Conservation (phyloP, 2,888 invertebrate genomes). For the Pseudolycoriella hygida region DNA sequence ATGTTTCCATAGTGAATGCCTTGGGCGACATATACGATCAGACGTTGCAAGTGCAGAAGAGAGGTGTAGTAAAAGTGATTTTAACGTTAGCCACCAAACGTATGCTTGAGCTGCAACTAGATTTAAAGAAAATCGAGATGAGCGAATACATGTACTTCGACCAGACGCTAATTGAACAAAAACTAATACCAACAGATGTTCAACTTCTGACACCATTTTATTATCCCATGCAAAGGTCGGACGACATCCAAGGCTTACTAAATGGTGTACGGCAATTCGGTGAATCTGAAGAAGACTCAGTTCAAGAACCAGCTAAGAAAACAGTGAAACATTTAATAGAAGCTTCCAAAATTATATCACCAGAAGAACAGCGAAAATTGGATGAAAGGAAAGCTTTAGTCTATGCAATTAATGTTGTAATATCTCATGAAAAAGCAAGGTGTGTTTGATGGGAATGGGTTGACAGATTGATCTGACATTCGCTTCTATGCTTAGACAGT, state of each 20-base stretch:
- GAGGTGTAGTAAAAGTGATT: conserved; percentile 17
- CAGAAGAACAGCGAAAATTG: conserved; percentile 6
- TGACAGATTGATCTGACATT: not conserved
- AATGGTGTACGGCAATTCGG: conserved; percentile 5
- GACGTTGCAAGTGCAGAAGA: conserved; percentile 26
- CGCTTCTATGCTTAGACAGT: too few species aligned
- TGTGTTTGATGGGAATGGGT: conserved; percentile 17
- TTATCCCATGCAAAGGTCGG: conserved; percentile 31
- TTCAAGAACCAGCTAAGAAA: not conserved
- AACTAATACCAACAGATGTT: conserved; percentile 41
- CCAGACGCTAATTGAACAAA: conserved; percentile 41
- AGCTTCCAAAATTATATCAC: not conserved
- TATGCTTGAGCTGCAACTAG: conserved; percentile 34
- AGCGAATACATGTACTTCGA: conserved; percentile 49
- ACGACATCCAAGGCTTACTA: conserved; percentile 18
- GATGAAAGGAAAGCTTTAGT: conserved; percentile 12
- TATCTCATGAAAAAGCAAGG: conserved; percentile 31
- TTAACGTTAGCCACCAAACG: conserved; percentile 22
- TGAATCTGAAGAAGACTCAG: conserved; percentile 4
- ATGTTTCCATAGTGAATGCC: conserved; percentile 22
- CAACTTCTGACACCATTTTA: conserved; percentile 35
- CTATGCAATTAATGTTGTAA: conserved; percentile 24
- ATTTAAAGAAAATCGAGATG: conserved; percentile 32
- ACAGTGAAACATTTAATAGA: not conserved
- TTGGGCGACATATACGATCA: conserved; percentile 21